Percentiles rank a stretch among this genome's conserved stretches.
Evolutionary conservation across 2,797 vertebrate species (phyloP).

Genomic region (Carapus acus): DNA sequence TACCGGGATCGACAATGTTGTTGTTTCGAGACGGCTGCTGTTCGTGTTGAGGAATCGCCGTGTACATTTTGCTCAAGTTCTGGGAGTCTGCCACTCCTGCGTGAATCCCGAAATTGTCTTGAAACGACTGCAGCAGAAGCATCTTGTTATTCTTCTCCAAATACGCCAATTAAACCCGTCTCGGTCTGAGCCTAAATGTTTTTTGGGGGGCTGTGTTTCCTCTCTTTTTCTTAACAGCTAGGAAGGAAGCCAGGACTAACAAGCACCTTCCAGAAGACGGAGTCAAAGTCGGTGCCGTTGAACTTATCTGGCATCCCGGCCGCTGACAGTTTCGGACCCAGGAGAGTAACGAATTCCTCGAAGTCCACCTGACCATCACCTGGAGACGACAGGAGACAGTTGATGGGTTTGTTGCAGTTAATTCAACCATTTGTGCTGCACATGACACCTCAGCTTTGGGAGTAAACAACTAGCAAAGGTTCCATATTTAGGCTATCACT

Average conservation of each 20-base stretch:
- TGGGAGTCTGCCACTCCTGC: no score
- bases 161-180: constrained; percentile 33
- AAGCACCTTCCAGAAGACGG: constrained; percentile 94
- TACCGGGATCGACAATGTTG: no score
- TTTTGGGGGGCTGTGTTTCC: constrained; percentile 3
- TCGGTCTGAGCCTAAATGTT: constrained; percentile 10
- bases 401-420: neutral
- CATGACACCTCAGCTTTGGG: neutral
- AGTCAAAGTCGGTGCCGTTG: constrained; percentile 92
- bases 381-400: constrained; percentile 48
- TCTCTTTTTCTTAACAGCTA: constrained; percentile 44
- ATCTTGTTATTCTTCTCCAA: neutral
- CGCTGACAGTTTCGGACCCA: constrained; percentile 94
- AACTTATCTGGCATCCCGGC: constrained; percentile 93
- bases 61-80: no score
- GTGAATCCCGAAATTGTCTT: constrained; percentile 16
- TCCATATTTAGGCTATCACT: constrained; percentile 3
- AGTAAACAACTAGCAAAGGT: constrained; percentile 11
- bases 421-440: neutral
- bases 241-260: constrained; percentile 39
- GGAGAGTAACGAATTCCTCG: constrained; percentile 94
- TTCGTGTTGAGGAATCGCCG: no score
- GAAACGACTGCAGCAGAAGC: neutral
- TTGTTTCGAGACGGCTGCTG: no score
- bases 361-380: constrained; percentile 97